Evolutionary conservation across 2,113 vertebrate species (phyloP).

Genomic region (Sisor rabdophorus): DNA sequence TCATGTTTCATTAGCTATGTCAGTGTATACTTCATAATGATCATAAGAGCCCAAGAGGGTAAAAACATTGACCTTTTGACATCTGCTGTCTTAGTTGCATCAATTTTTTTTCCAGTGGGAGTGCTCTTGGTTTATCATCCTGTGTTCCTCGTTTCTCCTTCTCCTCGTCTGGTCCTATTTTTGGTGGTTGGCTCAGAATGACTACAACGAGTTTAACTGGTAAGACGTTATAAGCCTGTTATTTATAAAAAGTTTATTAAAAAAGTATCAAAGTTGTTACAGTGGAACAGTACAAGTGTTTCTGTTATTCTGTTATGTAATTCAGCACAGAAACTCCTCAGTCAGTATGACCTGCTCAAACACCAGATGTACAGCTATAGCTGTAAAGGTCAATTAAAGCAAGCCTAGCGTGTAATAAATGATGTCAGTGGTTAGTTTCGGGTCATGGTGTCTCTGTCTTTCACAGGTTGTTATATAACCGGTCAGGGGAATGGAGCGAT

Average conservation of each 20-base stretch:
- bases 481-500: conserved; percentile 87
- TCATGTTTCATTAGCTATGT: neutral
- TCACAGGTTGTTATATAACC: conserved; percentile 87
- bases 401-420: neutral
- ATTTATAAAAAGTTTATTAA: neutral
- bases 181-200: conserved; percentile 92
- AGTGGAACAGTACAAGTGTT: too few relatives aligned
- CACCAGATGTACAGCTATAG: neutral
- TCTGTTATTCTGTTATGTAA: neutral
- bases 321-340: neutral
- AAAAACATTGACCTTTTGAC: neutral
- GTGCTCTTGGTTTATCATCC: conserved; percentile 86
- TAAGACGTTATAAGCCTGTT: neutral
- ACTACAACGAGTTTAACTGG: conserved; percentile 85
- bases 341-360: neutral
- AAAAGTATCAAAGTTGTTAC: neutral
- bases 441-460: conserved; percentile 9
- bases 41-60: neutral
- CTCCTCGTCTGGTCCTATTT: conserved; percentile 92
- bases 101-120: conserved; percentile 80
- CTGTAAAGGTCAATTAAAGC: neutral
- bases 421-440: neutral
- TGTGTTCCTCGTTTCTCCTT: conserved; percentile 84
- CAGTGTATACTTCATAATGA: neutral
- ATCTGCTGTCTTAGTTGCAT: too few relatives aligned